Conservation (phyloP, 2,797 vertebrate genomes). For the Falco berigora region DNA sequence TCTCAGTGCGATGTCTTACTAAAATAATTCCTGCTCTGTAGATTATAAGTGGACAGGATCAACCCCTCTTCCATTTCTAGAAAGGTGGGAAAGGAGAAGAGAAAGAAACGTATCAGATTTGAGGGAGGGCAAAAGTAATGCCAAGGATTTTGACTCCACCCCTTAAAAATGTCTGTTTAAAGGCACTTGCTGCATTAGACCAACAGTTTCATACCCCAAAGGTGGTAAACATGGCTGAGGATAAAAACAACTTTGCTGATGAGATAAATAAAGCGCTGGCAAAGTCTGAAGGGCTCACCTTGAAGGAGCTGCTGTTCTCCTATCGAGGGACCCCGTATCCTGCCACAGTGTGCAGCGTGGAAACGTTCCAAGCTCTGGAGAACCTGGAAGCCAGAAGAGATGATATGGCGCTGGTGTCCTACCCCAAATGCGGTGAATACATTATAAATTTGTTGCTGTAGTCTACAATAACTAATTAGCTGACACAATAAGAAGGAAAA, state of each 20-base stretch:
- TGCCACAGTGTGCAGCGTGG: slow-evolving; percentile 46
- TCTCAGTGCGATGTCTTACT: neutral
- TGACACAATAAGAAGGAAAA: neutral
- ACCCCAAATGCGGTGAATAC: slow-evolving; percentile 80
- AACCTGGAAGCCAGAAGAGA: slow-evolving; percentile 67
- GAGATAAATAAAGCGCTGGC: slow-evolving; percentile 21
- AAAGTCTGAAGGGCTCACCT: slow-evolving; percentile 40
- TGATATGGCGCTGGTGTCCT: slow-evolving; percentile 74
- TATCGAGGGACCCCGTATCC: slow-evolving; percentile 69
- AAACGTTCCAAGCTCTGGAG: slow-evolving; percentile 63
- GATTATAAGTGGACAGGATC: neutral
- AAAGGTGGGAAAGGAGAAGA: neutral
- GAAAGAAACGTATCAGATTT: neutral
- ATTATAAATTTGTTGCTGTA: neutral
- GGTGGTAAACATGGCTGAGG: neutral
- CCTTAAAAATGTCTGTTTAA: neutral
- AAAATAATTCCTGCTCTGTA: neutral
- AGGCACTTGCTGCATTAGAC: neutral
- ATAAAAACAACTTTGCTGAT: neutral
- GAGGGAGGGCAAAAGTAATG: neutral
- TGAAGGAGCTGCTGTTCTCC: slow-evolving; percentile 72
- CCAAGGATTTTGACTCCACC: neutral
- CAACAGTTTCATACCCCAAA: neutral
- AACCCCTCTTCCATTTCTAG: neutral
- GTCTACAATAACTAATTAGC: neutral